Base-by-base conservation (phyloP, 2,113 vertebrate genomes). In the Scortum barcoo region DNA sequence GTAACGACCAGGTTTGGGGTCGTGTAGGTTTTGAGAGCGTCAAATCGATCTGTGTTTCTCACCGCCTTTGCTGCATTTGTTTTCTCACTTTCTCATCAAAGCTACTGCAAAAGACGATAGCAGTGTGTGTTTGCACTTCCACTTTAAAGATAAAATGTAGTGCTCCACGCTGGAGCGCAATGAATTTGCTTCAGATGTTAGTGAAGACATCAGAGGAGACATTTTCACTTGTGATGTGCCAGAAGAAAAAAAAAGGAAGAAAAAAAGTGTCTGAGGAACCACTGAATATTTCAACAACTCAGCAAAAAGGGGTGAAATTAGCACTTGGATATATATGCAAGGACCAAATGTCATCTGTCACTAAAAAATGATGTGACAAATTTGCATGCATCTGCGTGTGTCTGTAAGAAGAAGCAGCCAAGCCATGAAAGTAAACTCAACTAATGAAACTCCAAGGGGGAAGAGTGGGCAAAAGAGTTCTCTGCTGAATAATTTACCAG, bases 401-500 rank as follows among this genome's bases (percentile, higher is more conserved):
- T 24, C 88, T 91, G 87, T 87, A n/a, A 16, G 80, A 94, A 93
- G 91, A 94, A 5, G 48, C 20, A 51, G 90, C 87, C 85, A 89
- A 91, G 91, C 87, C 7, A 22, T 77, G 62, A 93, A 95, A 93
- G 94, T 94, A 96, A 97, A 96, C 92, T 93, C 77, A 89, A 93
- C 95, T 95, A 96, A 97, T 95, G 91, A 96, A 96, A 96, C 92
- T 80, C 72, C 56, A 78, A 53, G 53, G 38, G 56, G 26, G 33
- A n/a, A 33, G 58, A 71, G 62, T 26, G 56, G 57, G 80, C 87
- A 89, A 86, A 95, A 94, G 94, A 93, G 91, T 92, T 93, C 86
- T 93, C 93, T 92, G 93, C 94, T 97, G 96, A 97, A 98, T 98
- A 96, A 98, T 97, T 97, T 95, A 97, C 93, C 91, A 93, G 87